Percentiles rank a stretch among this genome's conserved stretches.
These are phyloP conservation scores for Dermatemys mawii DNA, from an alignment of 2,113 vertebrate species.

Conservation along the genomic window DNA sequence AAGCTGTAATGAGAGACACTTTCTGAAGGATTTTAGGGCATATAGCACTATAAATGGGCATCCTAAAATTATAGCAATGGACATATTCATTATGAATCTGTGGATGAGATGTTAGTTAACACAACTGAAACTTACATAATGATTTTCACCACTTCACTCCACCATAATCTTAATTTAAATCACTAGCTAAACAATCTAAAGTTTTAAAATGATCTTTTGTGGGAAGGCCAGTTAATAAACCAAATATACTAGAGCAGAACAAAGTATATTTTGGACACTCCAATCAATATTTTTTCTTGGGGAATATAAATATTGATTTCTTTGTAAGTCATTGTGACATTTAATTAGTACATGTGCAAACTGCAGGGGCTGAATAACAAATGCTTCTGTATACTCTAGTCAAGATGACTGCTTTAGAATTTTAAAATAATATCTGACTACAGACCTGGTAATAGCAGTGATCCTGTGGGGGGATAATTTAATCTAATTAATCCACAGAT, in stretches of 20 bases:
- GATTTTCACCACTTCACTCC: background rate
- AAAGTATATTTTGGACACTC: background rate
- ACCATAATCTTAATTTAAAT: background rate
- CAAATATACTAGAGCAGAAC: background rate
- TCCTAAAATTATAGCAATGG: background rate
- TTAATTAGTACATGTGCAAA: background rate
- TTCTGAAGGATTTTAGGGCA: background rate
- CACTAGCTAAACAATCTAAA: background rate
- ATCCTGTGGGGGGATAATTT: background rate
- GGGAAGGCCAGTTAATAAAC: background rate
- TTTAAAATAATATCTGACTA: background rate
- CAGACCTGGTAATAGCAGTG: background rate
- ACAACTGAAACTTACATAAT: background rate
- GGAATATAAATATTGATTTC: background rate
- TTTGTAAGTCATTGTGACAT: background rate
- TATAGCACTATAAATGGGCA: background rate
- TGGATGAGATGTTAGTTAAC: background rate
- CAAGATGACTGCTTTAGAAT: background rate
- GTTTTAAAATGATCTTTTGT: background rate
- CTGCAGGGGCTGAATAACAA: background rate
- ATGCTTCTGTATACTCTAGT: background rate
- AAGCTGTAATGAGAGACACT: background rate
- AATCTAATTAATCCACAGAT: background rate
- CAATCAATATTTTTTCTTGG: background rate
- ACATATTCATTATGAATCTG: background rate